Conservation (phyloP, 2,797 vertebrate species). For the Aphelocoma californica region DNA sequence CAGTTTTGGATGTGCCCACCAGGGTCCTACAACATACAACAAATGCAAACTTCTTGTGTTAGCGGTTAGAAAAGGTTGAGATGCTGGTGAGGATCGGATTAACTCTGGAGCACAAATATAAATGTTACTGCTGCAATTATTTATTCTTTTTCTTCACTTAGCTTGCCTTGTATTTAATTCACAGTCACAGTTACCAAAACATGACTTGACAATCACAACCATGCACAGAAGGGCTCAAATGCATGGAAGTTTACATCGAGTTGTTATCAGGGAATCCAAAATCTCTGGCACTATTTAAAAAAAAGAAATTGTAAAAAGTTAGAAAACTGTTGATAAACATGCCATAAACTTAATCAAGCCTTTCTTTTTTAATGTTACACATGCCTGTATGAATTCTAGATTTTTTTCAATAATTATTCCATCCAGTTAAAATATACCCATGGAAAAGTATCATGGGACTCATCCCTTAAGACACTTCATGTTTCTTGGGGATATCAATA, state of each 20-base stretch:
- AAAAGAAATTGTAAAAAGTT: not conserved
- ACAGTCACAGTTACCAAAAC: not conserved
- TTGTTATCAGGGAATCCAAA: not conserved
- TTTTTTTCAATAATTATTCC: not conserved
- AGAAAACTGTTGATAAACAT: not conserved
- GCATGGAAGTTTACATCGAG: not conserved
- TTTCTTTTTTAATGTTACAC: too few relatives aligned
- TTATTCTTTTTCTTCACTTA: not conserved
- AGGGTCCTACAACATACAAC: too few relatives aligned
- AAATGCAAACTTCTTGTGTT: not conserved
- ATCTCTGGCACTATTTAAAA: not conserved
- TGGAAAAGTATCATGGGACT: not conserved
- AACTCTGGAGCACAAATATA: not conserved
- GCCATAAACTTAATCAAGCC: accelerated
- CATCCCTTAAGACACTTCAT: not conserved
- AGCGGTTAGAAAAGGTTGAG: not conserved
- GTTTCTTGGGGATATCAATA: not conserved
- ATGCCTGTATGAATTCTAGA: not conserved
- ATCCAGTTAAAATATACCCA: not conserved
- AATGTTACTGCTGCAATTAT: not conserved
- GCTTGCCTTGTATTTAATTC: not conserved
- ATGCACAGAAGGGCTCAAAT: not conserved
- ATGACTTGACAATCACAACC: not conserved
- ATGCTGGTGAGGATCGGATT: not conserved
- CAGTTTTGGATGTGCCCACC: not conserved